Evolutionary conservation across 2,888 invertebrate species (phyloP).

Genomic region (Chymomyza fuscimana): DNA sequence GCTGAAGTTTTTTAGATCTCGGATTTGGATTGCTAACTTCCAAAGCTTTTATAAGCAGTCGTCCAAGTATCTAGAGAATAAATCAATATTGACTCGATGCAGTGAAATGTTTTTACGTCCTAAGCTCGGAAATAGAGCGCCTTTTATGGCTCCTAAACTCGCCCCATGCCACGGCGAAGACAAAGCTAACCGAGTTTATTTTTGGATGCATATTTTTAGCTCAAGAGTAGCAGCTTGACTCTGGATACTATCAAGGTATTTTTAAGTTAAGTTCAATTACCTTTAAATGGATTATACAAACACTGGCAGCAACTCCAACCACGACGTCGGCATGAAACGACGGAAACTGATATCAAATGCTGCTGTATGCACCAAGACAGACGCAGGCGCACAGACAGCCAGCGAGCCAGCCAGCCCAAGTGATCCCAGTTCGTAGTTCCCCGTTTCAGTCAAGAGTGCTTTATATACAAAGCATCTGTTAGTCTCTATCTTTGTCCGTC

Average conservation of each 20-base stretch:
- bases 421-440: constrained; percentile 57
- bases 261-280: constrained; percentile 64
- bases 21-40: no score
- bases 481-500: constrained; percentile 18
- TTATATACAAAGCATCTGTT: background rate
- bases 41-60: no score
- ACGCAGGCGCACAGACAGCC: background rate
- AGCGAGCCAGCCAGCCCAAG: constrained; percentile 43
- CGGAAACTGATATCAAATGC: constrained; percentile 38
- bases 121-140: background rate
- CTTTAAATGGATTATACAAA: constrained; percentile 73
- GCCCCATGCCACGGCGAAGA: background rate
- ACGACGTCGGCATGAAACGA: constrained; percentile 12
- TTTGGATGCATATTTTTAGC: constrained; percentile 3
- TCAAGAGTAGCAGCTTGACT: constrained; percentile 1
- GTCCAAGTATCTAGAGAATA: background rate
- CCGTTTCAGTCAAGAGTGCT: constrained; percentile 9
- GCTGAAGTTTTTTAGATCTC: no score
- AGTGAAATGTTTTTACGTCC: background rate
- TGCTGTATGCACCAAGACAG: constrained; percentile 16
- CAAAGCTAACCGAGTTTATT: background rate
- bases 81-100: background rate
- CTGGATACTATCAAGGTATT: constrained; percentile 13
- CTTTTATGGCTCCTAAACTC: background rate
- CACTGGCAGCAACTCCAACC: constrained; percentile 28